phyloP scores from a whole-genome alignment of 2,888 invertebrate species.

The Cryptocheilus praepositus region DNA sequence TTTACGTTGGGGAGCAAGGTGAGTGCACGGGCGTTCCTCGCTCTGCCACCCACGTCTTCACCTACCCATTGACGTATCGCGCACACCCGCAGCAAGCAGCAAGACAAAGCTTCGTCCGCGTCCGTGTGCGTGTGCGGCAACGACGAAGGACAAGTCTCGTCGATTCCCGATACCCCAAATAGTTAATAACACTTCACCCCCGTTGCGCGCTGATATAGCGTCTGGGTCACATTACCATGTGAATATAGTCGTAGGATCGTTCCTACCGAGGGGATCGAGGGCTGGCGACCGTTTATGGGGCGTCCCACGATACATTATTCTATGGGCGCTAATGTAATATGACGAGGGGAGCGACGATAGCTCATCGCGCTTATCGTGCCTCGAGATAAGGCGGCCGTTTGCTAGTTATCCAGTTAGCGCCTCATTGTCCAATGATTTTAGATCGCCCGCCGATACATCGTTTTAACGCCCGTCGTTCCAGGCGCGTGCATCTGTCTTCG shows the following conservation, averaged over 20 bases:
- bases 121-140: neutral
- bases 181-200: conserved; percentile 72
- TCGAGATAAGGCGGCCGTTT: conserved; percentile 60
- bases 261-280: conserved; percentile 45
- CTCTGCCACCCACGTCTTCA: neutral
- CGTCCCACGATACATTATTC: conserved; percentile 67
- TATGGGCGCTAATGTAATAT: conserved; percentile 71
- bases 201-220: conserved; percentile 58
- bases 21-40: conserved; percentile 4
- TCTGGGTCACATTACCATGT: conserved; percentile 72
- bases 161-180: conserved; percentile 63
- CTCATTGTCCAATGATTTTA: conserved; percentile 72
- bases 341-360: conserved; percentile 54
- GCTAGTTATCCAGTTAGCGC: conserved; percentile 74
- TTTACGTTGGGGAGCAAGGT: neutral
- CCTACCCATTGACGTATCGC: too few relatives aligned
- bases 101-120: too few relatives aligned
- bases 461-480: conserved; percentile 51
- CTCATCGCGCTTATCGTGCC: conserved; percentile 58
- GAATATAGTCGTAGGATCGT: conserved; percentile 69
- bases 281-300: conserved; percentile 47
- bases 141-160: conserved; percentile 1
- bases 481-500: neutral
- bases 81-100: too few relatives aligned
- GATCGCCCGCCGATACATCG: conserved; percentile 66